Evolutionary conservation across 2,888 invertebrate genomes (phyloP).

Genomic region (Stenurella melanura): DNA sequence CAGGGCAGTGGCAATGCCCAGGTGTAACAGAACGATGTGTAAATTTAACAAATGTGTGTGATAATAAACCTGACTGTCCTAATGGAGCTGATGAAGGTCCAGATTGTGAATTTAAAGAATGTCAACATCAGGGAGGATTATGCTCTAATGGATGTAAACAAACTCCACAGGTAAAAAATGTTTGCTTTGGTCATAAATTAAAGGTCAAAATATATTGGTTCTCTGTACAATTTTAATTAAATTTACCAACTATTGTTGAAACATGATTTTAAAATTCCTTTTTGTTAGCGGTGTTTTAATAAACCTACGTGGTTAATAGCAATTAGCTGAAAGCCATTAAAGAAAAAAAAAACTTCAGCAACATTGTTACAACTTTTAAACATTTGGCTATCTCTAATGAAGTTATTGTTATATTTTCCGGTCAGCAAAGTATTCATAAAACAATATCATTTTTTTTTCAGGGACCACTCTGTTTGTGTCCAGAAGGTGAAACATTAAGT

Average conservation of each 20-base stretch:
- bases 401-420: too few relatives aligned
- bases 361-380: too few relatives aligned
- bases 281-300: too few relatives aligned
- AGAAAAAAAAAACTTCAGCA: too few relatives aligned
- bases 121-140: constrained; percentile 82
- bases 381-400: too few relatives aligned
- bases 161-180: constrained; percentile 78
- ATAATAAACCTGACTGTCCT: constrained; percentile 91
- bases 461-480: constrained; percentile 94
- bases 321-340: too few relatives aligned
- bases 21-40: constrained; percentile 88
- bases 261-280: too few relatives aligned
- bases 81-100: constrained; percentile 95
- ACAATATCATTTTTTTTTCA: constrained; percentile 50
- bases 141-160: constrained; percentile 91
- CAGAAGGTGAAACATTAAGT: constrained; percentile 87
- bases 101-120: constrained; percentile 89
- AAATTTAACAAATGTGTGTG: constrained; percentile 91
- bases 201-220: too few relatives aligned
- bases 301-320: too few relatives aligned
- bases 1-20: constrained; percentile 91
- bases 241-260: too few relatives aligned
- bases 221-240: too few relatives aligned
- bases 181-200: background rate
- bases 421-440: too few relatives aligned